Evolutionary conservation across 2,113 vertebrate genomes (phyloP).

Genomic region (Zootoca vivipara): DNA sequence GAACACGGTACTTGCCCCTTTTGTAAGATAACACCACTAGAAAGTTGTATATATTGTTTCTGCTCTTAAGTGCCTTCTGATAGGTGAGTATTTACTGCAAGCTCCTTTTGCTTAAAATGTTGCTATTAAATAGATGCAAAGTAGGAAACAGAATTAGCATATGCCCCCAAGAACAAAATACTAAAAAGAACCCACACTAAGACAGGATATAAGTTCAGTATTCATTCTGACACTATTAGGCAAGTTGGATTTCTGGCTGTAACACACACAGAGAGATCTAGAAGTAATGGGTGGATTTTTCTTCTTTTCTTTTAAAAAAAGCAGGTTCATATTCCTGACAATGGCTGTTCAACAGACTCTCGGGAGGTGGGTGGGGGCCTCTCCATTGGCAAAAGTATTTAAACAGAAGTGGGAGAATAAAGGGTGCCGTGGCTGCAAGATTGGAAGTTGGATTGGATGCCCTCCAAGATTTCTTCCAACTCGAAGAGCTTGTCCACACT

Average conservation of each 20-base stretch:
- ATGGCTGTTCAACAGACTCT: too few species aligned
- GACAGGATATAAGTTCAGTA: conserved; percentile 6
- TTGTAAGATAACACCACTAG: not conserved
- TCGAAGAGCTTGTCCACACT: too few species aligned
- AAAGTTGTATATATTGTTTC: conserved; percentile 25
- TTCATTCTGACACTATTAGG: conserved; percentile 11
- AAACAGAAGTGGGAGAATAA: too few species aligned
- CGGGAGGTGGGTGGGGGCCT: too few species aligned
- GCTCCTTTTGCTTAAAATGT: conserved; percentile 27
- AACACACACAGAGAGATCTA: not conserved
- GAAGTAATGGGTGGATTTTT: too few species aligned
- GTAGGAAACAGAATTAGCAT: conserved; percentile 17
- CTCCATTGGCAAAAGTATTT: too few species aligned
- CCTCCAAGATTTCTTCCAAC: too few species aligned
- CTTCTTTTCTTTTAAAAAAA: too few species aligned
- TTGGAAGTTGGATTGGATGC: too few species aligned
- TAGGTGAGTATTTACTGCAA: conserved; percentile 3
- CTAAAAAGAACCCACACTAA: not conserved
- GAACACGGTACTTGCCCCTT: not conserved
- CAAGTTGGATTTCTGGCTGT: not conserved
- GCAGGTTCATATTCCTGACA: too few species aligned
- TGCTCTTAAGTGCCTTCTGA: not conserved
- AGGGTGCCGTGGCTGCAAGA: too few species aligned
- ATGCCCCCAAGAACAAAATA: conserved; percentile 11
- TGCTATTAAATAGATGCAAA: conserved; percentile 30